These are phyloP conservation scores for Gopherus evgoodei DNA, from an alignment of 2,113 vertebrate species.

Conservation along the genomic window DNA sequence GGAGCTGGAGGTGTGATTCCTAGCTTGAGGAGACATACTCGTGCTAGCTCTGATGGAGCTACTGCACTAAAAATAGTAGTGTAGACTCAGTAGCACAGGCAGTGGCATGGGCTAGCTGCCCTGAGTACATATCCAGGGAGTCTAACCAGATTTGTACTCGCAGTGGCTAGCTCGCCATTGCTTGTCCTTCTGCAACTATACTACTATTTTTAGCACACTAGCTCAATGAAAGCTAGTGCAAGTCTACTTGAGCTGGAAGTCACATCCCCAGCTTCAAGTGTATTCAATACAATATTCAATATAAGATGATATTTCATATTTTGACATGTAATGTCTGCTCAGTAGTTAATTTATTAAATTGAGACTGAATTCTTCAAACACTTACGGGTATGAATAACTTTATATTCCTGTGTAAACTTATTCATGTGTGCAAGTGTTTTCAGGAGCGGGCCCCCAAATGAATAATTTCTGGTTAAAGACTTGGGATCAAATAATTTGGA, in stretches of 20 bases:
- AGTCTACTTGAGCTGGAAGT: neutral
- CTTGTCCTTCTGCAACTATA: neutral
- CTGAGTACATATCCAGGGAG: neutral
- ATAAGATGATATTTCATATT: slow-evolving; percentile 19
- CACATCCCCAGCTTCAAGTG: neutral
- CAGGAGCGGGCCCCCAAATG: neutral
- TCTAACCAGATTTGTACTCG: neutral
- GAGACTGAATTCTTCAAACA: neutral
- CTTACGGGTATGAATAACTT: neutral
- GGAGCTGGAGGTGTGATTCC: neutral
- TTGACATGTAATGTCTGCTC: neutral
- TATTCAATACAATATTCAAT: neutral
- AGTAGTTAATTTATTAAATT: neutral
- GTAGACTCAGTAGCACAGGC: neutral
- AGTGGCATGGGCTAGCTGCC: neutral
- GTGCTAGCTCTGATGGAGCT: neutral
- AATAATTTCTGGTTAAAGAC: neutral
- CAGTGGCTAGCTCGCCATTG: neutral
- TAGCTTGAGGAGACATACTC: neutral
- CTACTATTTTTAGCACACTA: neutral
- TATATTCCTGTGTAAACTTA: neutral
- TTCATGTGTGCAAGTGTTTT: rapidly evolving
- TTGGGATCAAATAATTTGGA: neutral
- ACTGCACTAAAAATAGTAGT: neutral
- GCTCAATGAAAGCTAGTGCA: neutral